phyloP scores from a whole-genome alignment of 2,888 invertebrate species.

The Strigamia transsilvanica region DNA sequence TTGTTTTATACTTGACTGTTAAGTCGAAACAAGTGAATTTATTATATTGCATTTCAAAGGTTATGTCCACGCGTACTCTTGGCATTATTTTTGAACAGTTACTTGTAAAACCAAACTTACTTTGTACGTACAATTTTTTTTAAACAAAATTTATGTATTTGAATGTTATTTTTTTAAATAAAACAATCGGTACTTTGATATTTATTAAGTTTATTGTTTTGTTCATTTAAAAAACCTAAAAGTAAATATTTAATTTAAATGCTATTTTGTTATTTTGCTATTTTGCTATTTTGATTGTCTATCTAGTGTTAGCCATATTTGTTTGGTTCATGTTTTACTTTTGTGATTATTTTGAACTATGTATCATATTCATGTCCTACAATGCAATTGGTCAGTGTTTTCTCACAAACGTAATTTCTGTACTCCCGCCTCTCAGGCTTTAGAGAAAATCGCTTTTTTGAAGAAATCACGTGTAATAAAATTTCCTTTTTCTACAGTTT shows the following conservation, averaged over 20 bases:
- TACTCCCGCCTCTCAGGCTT: conserved; percentile 2
- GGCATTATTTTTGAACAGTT: neutral
- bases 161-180: neutral
- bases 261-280: neutral
- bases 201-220: neutral
- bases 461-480: conserved; percentile 23
- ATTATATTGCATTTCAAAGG: conserved; percentile 20
- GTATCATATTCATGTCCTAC: conserved; percentile 20
- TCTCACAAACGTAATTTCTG: conserved; percentile 28
- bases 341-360: neutral
- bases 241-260: neutral
- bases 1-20: conserved; percentile 18
- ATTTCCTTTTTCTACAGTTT: conserved; percentile 44
- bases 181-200: conserved; percentile 11
- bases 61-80: conserved; percentile 11
- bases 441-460: conserved; percentile 33
- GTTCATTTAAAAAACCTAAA: too few relatives aligned
- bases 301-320: neutral
- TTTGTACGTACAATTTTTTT: neutral
- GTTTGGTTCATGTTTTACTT: neutral
- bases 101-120: neutral
- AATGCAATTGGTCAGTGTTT: conserved; percentile 43
- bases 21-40: conserved; percentile 2
- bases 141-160: neutral
- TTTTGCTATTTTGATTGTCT: neutral